Conservation (phyloP, 2,888 invertebrate genomes). For the Carcina quercana region DNA sequence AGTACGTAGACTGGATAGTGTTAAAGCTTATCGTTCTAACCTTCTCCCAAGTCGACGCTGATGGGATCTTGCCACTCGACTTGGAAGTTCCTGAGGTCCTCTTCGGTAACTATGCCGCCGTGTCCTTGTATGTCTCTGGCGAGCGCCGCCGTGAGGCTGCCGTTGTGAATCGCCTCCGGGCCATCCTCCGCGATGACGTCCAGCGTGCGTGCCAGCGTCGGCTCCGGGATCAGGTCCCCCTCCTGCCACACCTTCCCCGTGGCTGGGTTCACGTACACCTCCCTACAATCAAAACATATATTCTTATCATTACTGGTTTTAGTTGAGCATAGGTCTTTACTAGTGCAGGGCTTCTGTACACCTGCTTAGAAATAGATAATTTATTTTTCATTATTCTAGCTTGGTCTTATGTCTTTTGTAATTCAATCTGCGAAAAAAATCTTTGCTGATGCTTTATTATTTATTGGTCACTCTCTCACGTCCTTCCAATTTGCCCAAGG, state of each 20-base stretch:
- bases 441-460: too few species aligned
- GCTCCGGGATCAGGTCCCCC: slow-evolving; percentile 79
- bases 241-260: slow-evolving; percentile 75
- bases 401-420: too few species aligned
- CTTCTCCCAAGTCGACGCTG: slow-evolving; percentile 65
- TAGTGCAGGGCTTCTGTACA: too few species aligned
- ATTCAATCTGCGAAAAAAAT: too few species aligned
- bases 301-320: too few species aligned
- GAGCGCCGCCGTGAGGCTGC: slow-evolving; percentile 78
- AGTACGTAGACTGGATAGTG: too few species aligned
- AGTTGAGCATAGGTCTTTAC: too few species aligned
- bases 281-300: slow-evolving; percentile 30
- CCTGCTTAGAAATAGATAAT: too few species aligned
- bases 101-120: slow-evolving; percentile 85
- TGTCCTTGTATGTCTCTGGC: slow-evolving; percentile 78
- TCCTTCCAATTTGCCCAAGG: too few species aligned
- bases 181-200: slow-evolving; percentile 80
- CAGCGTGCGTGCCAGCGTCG: slow-evolving; percentile 80
- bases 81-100: slow-evolving; percentile 80
- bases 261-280: slow-evolving; percentile 75
- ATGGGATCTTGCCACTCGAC: slow-evolving; percentile 79
- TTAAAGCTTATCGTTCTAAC: too few species aligned
- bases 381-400: too few species aligned
- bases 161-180: slow-evolving; percentile 83
- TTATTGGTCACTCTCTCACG: too few species aligned